Evolutionary conservation across 2,113 vertebrate genomes (phyloP).

Genomic region (Cyanoderma ruficeps): DNA sequence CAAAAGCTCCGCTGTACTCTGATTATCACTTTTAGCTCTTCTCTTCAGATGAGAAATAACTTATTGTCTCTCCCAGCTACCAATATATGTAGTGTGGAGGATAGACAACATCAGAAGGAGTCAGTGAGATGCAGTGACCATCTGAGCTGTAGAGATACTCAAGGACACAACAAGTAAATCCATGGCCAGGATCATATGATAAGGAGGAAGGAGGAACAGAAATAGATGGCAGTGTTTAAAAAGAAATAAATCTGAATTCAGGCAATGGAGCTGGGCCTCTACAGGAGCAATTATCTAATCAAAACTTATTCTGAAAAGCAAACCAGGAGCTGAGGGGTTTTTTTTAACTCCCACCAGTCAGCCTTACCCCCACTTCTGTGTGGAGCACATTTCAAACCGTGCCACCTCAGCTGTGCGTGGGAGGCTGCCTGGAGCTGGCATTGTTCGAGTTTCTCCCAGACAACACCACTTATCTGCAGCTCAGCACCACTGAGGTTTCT

Average conservation of each 20-base stretch:
- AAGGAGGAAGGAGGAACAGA: not conserved
- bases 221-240: not conserved
- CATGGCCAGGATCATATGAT: not conserved
- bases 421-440: not conserved
- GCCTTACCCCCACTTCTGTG: not conserved
- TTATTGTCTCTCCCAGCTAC: not conserved
- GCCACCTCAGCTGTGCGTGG: not conserved
- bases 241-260: not conserved
- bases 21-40: not conserved
- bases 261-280: not conserved
- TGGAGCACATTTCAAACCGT: not conserved
- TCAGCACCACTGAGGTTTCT: not conserved
- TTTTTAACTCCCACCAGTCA: not conserved
- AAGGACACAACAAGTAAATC: not conserved
- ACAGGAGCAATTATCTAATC: not conserved
- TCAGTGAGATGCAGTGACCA: not conserved
- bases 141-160: not conserved
- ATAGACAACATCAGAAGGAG: not conserved
- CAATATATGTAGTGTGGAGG: not conserved
- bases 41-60: not conserved
- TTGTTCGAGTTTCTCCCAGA: not conserved
- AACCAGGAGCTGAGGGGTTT: not conserved
- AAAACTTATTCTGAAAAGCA: conserved; percentile 22
- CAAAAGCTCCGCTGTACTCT: not conserved
- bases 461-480: not conserved